Evolutionary conservation across 2,888 invertebrate genomes (phyloP).

Genomic region (Platypus cylindrus): DNA sequence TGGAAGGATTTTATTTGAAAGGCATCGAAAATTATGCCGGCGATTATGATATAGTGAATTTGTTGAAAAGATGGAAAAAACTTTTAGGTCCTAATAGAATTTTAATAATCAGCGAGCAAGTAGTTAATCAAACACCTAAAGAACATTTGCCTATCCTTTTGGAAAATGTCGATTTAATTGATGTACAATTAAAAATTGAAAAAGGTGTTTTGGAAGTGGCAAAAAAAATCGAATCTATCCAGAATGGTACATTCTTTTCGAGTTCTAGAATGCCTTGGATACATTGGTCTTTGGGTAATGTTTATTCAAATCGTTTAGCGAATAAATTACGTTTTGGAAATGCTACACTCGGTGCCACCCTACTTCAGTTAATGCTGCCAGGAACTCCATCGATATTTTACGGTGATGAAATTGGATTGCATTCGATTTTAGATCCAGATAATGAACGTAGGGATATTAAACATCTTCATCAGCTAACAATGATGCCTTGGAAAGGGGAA

Average conservation of each 20-base stretch:
- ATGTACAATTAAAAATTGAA: slow-evolving; percentile 49
- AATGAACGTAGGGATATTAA: slow-evolving; percentile 45
- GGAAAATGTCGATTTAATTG: slow-evolving; percentile 56
- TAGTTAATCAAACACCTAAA: slow-evolving; percentile 38
- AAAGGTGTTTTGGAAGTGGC: slow-evolving; percentile 42
- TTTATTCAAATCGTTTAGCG: slow-evolving; percentile 47
- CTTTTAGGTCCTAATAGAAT: slow-evolving; percentile 49
- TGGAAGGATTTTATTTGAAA: slow-evolving; percentile 84
- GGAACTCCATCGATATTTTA: slow-evolving; percentile 82
- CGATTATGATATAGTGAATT: slow-evolving; percentile 44
- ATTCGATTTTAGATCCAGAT: slow-evolving; percentile 43
- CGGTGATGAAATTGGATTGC: slow-evolving; percentile 77
- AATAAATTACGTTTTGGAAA: slow-evolving; percentile 43
- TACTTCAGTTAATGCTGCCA: slow-evolving; percentile 71
- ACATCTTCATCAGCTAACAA: slow-evolving; percentile 53
- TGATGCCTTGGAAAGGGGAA: slow-evolving; percentile 50
- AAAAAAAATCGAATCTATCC: slow-evolving; percentile 43
- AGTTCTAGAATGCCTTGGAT: slow-evolving; percentile 59
- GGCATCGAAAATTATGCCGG: slow-evolving; percentile 55
- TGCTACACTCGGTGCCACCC: slow-evolving; percentile 52
- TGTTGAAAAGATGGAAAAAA: slow-evolving; percentile 55
- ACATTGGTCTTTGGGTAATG: slow-evolving; percentile 64
- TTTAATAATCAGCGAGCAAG: slow-evolving; percentile 51
- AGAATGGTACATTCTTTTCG: slow-evolving; percentile 46
- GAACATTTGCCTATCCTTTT: slow-evolving; percentile 47